Evolutionary conservation across 2,113 vertebrate genomes (phyloP).

Genomic region (Zapus hudsonius): DNA sequence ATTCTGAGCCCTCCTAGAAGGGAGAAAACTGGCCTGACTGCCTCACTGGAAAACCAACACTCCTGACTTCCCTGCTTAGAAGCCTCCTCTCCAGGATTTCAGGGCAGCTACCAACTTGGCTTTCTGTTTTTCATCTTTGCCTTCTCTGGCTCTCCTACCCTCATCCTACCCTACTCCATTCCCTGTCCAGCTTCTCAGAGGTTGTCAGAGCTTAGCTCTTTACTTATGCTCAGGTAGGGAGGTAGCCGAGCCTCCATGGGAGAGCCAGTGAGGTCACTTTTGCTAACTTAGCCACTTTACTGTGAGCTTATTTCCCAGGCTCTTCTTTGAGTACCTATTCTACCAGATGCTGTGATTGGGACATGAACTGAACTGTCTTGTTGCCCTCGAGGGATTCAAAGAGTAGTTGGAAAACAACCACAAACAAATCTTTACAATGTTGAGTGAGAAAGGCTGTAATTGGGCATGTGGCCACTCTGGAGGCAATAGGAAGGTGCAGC

Average conservation of each 20-base stretch:
- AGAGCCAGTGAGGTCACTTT: conserved; percentile 33
- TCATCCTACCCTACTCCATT: not conserved
- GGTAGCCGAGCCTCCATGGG: not conserved
- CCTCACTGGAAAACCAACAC: not conserved
- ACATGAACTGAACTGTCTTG: conserved; percentile 25
- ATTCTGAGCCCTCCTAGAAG: not conserved
- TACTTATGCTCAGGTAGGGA: not conserved
- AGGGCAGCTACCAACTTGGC: not conserved
- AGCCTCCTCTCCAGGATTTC: not conserved
- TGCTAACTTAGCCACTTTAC: not conserved
- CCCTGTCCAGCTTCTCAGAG: not conserved
- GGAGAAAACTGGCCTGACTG: not conserved
- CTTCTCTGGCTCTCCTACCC: not conserved
- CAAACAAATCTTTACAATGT: conserved; percentile 31
- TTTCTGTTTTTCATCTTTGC: conserved; percentile 23
- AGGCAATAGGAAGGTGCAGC: conserved; percentile 19
- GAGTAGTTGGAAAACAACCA: conserved; percentile 54
- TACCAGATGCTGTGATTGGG: not conserved
- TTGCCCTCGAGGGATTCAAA: conserved; percentile 45
- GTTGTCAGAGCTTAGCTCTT: not conserved
- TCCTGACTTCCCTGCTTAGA: conserved; percentile 37
- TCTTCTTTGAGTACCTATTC: not conserved
- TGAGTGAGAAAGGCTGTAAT: conserved; percentile 19
- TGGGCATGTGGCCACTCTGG: conserved; percentile 13
- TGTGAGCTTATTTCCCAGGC: conserved; percentile 20